Evolutionary conservation across 92 coral and sea anemone species (phyloP).

Genomic region (Montipora capitata): DNA sequence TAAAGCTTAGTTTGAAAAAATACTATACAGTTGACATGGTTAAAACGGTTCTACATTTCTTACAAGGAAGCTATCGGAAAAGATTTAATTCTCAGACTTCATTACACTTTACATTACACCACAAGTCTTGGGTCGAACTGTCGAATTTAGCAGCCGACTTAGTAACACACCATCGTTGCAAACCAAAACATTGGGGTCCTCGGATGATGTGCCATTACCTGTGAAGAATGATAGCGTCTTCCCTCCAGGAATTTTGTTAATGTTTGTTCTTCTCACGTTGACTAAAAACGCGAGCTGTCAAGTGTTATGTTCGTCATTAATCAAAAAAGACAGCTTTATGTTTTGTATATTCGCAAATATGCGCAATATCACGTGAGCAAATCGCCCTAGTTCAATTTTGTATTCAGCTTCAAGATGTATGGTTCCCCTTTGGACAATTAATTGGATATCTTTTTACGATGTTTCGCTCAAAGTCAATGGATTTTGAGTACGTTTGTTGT

Average conservation of each 20-base stretch:
- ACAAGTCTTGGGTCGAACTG: too few species aligned
- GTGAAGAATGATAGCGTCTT: background rate
- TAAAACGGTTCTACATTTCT: too few species aligned
- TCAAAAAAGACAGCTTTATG: background rate
- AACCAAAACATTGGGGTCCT: too few species aligned
- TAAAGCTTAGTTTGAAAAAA: too few species aligned
- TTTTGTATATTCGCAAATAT: background rate
- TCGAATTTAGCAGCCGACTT: background rate
- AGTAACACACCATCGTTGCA: too few species aligned
- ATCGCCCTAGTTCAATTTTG: background rate
- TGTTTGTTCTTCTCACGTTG: background rate
- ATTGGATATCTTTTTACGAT: background rate
- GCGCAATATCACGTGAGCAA: background rate
- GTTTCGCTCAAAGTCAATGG: background rate
- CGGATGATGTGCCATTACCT: background rate
- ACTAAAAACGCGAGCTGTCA: constrained; percentile 1
- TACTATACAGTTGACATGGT: too few species aligned
- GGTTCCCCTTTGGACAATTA: background rate
- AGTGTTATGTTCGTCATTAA: background rate
- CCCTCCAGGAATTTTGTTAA: background rate
- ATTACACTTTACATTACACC: too few species aligned
- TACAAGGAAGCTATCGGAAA: too few species aligned
- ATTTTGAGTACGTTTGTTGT: background rate
- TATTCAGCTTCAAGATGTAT: background rate
- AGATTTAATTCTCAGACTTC: too few species aligned